phyloP scores from a whole-genome alignment of 2,797 vertebrate genomes.

The Myoxocephalus aenaeus region DNA sequence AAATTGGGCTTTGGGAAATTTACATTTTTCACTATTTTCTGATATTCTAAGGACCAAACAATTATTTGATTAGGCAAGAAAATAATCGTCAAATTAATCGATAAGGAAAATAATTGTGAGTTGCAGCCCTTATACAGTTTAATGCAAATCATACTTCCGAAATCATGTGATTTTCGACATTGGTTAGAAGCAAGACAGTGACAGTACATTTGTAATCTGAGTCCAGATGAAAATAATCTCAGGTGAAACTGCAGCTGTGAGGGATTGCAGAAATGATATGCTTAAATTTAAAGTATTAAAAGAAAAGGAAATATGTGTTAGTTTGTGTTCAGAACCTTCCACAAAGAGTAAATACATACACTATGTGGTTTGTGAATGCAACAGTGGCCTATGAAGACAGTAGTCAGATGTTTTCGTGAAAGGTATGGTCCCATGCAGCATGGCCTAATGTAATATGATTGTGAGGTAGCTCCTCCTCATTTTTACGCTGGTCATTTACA shows the following conservation, averaged over 20 bases:
- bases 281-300: not conserved
- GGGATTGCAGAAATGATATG: not conserved
- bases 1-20: not conserved
- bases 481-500: too few species aligned
- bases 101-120: not conserved
- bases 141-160: not conserved
- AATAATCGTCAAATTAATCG: not conserved
- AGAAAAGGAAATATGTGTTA: not conserved
- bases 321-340: not conserved
- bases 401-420: slow-evolving; percentile 21
- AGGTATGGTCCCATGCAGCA: not conserved
- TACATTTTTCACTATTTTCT: slow-evolving; percentile 6
- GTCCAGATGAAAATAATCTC: not conserved
- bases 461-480: slow-evolving; percentile 10
- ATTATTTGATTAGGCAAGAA: not conserved
- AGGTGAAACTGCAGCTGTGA: not conserved
- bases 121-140: not conserved
- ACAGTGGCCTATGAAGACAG: not conserved
- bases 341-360: not conserved
- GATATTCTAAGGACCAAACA: not conserved
- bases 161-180: not conserved
- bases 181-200: not conserved
- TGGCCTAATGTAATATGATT: slow-evolving; percentile 12
- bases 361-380: not conserved
- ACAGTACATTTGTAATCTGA: not conserved